phyloP scores from a whole-genome alignment of 2,113 vertebrate species.

The Xenotilapia caudafasciata region DNA sequence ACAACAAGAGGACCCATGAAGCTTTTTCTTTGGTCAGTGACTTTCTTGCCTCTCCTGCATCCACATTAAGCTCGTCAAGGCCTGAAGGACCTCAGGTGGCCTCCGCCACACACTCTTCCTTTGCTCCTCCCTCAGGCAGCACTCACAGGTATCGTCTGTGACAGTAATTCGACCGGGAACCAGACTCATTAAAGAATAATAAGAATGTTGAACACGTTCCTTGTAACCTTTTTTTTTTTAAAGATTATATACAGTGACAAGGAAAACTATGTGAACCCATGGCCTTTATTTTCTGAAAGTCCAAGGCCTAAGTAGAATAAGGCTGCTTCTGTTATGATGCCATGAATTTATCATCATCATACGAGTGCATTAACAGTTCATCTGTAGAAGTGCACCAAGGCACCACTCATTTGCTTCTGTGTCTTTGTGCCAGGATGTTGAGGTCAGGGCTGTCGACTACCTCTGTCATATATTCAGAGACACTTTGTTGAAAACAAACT shows the following conservation, averaged over 20 bases:
- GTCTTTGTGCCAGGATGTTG: not conserved
- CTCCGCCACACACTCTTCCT: not conserved
- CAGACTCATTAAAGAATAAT: not conserved
- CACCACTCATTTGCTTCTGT: not conserved
- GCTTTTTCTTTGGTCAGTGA: constrained; percentile 80
- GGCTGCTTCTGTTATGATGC: not conserved
- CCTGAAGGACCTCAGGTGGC: not conserved
- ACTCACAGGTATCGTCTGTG: constrained; percentile 37
- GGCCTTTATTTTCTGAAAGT: not conserved
- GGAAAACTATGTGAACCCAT: not conserved
- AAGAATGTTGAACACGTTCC: not conserved
- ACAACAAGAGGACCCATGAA: constrained; percentile 74
- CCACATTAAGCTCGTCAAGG: not conserved
- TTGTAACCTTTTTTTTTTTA: not conserved
- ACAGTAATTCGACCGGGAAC: not conserved
- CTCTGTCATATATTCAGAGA: not conserved
- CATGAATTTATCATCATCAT: not conserved
- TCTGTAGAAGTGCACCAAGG: not conserved
- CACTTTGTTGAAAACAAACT: not conserved
- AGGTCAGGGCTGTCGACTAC: not conserved
- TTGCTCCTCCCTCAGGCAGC: not conserved
- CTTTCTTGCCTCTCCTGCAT: constrained; percentile 58
- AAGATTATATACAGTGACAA: not conserved
- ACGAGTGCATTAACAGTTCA: not conserved
- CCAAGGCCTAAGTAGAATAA: not conserved